These are phyloP conservation scores for Fringilla coelebs DNA, from an alignment of 2,797 vertebrate species.

Conservation along the genomic window DNA sequence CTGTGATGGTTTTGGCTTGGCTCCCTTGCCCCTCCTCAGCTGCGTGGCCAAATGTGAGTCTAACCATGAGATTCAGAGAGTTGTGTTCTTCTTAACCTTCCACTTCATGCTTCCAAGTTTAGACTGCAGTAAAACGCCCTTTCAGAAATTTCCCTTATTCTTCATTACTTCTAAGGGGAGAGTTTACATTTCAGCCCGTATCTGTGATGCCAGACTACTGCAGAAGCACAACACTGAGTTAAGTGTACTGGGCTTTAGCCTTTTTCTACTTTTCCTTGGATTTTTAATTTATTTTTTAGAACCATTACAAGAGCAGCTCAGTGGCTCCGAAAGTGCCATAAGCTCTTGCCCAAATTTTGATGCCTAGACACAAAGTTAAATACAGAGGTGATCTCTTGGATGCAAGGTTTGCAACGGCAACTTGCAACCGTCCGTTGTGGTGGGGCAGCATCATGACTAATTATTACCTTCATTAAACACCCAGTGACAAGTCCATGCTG, in stretches of 20 bases:
- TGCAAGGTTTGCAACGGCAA: fast-evolving
- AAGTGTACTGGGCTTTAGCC: neutral
- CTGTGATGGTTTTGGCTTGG: conserved; percentile 61
- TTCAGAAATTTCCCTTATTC: neutral
- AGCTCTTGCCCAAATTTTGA: neutral
- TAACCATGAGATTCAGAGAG: conserved; percentile 6
- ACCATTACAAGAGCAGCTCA: neutral
- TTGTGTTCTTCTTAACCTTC: conserved; percentile 44
- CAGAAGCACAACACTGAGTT: neutral
- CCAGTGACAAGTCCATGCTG: neutral
- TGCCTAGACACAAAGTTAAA: neutral
- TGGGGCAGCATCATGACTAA: neutral
- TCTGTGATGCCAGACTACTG: neutral
- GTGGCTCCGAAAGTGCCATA: neutral
- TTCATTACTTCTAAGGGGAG: neutral
- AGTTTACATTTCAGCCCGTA: neutral
- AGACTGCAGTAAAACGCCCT: neutral
- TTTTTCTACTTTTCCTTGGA: neutral
- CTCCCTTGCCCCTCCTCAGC: conserved; percentile 40
- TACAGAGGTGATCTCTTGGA: neutral
- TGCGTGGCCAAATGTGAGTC: conserved; percentile 24
- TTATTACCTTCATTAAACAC: neutral
- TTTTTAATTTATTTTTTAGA: neutral
- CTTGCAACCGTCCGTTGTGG: fast-evolving
- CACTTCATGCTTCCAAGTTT: conserved; percentile 40